Base-by-base conservation (phyloP, 2,113 vertebrate species). In the Anguilla rostrata region DNA sequence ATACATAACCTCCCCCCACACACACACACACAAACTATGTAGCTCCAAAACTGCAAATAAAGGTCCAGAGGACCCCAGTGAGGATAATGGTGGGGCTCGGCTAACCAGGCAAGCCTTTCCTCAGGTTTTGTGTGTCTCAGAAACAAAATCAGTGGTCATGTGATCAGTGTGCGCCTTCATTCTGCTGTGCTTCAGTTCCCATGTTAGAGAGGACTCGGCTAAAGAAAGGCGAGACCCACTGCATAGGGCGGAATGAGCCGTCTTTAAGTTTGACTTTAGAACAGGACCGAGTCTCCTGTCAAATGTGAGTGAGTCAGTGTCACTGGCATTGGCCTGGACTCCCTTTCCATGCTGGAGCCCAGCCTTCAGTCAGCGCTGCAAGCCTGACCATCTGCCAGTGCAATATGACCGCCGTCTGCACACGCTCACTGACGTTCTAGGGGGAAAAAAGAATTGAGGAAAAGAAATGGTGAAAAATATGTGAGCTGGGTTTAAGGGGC, bases 381-480 rank as follows among this genome's bases (percentile, higher is more conserved):
- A 71, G 63, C 39, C 83, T 43, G 46, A 75, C 84, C 66, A 79
- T 79, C 71, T 53, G 66, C 66, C 46, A 53, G 41, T 49, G 22
- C 53, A 78, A n/a, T 49, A n/a, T 49, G 81, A 82, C 40, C 46
- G n/a, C 16, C 22, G n/a, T 53, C 71, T 29, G 41, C 39, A 53
- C 78, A 29, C 84, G 14, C 43, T 7, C 43, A 63, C 43, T 9
- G 5, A 49, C 41, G 14, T 84, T 66, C 41, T 84, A 34, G 14
- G 40, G 39, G 18, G 0, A 40, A 11, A 39, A 41, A 80, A 46
- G 43, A 2, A 46, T 46, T 8, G 43, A 46, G 43, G 43, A 46
- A 46, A 46, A 8, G 43, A 46, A 46, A 46, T 46, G 43, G 78
- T n/a, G 26, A 16, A 18, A 15, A 80, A 80, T 56, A 29, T 56